Conservation (phyloP, 2,888 invertebrate species). For the Trichogramma evanescens region DNA sequence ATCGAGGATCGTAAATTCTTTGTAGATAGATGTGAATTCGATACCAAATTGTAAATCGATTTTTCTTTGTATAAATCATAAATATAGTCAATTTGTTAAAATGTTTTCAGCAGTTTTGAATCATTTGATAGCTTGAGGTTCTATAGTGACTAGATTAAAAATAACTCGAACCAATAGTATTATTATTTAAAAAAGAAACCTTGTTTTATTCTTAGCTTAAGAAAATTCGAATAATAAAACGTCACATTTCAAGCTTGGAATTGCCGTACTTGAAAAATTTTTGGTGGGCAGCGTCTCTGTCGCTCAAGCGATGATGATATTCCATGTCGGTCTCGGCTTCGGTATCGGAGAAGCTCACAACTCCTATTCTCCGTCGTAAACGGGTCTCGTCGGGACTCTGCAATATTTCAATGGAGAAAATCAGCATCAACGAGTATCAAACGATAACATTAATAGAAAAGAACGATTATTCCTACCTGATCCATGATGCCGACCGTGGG, state of each 20-base stretch:
- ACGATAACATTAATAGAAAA: slow-evolving; percentile 3
- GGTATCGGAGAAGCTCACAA: slow-evolving; percentile 74
- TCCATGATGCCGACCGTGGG: slow-evolving; percentile 59
- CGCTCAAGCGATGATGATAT: slow-evolving; percentile 27
- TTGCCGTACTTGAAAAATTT: slow-evolving; percentile 18
- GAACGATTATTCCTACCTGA: slow-evolving; percentile 33
- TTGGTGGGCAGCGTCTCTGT: slow-evolving; percentile 16
- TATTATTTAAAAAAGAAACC: slow-evolving; percentile 20
- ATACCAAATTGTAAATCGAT: no score
- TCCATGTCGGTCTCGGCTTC: slow-evolving; percentile 68
- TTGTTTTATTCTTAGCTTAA: slow-evolving; percentile 20
- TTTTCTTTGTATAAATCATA: no score
- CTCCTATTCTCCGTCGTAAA: slow-evolving; percentile 61
- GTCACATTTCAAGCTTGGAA: slow-evolving; percentile 17
- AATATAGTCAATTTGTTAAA: no score
- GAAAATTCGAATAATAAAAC: slow-evolving; percentile 19
- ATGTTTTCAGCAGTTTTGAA: no score
- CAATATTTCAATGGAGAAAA: slow-evolving; percentile 14
- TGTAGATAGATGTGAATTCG: no score
- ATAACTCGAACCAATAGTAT: no score
- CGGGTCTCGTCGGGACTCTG: slow-evolving; percentile 53
- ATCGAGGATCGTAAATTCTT: no score
- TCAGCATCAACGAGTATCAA: neutral
- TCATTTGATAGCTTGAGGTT: no score
- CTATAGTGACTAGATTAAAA: no score